A percentile compares a stretch with the other conserved stretches of the same genome.
These are phyloP conservation scores for Melipona beecheii DNA, from an alignment of 2,888 invertebrate species.

Conservation along the genomic window DNA sequence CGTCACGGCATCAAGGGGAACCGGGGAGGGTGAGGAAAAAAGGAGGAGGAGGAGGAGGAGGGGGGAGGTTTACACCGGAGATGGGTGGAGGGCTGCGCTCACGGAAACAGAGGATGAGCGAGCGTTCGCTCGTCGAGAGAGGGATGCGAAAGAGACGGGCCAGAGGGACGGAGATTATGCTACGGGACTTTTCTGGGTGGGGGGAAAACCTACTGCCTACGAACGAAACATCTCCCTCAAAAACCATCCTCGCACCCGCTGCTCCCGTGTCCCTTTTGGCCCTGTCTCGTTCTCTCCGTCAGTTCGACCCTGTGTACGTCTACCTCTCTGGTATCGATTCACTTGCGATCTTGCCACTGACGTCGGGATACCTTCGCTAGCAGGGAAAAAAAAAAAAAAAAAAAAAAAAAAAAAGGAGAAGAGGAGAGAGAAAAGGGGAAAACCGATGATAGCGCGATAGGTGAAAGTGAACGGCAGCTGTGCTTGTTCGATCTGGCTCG, in stretches of 20 bases:
- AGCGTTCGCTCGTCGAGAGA: constrained; percentile 43
- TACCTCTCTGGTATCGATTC: constrained; percentile 75
- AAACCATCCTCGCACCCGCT: constrained; percentile 74
- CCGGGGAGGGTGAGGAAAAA: too few species aligned
- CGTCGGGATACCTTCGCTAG: constrained; percentile 57
- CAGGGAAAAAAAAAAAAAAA: constrained; percentile 20
- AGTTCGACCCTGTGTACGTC: constrained; percentile 68
- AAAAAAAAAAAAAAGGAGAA: constrained; percentile 3
- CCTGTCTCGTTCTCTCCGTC: constrained; percentile 53
- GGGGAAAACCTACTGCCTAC: constrained; percentile 77
- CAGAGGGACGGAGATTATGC: constrained; percentile 79
- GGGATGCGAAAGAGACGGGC: constrained; percentile 63
- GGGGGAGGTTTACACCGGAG: constrained; percentile 65
- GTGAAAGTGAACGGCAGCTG: constrained; percentile 56
- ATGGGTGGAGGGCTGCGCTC: constrained; percentile 69
- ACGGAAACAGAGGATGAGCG: constrained; percentile 67
- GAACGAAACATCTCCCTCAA: constrained; percentile 82
- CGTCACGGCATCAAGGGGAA: constrained; percentile 71
- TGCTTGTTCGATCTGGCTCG: background rate
- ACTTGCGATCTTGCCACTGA: constrained; percentile 71
- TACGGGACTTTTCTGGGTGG: constrained; percentile 73
- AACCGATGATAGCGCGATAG: constrained; percentile 39
- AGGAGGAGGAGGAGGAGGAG: too few species aligned
- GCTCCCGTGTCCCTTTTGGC: constrained; percentile 67
- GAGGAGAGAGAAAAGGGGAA: background rate